Conservation (phyloP, 2,113 vertebrate species). For the Pachyramphus minor region DNA sequence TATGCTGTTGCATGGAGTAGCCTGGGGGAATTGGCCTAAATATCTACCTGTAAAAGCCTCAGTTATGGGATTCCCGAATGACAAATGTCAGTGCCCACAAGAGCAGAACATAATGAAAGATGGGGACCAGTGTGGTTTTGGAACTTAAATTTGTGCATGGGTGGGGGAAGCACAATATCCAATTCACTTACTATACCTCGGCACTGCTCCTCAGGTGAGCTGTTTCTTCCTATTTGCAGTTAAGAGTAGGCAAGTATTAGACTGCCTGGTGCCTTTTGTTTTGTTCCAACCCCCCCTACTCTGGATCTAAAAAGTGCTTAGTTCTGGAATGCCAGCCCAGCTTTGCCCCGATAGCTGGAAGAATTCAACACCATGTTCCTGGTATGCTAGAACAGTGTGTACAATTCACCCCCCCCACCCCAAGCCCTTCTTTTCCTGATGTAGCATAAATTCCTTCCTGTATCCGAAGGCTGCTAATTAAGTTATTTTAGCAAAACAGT, state of each 20-base stretch:
- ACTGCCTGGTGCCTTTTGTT: background rate
- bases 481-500: constrained; percentile 67
- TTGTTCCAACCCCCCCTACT: background rate
- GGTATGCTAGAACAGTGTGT: constrained; percentile 64
- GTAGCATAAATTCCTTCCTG: constrained; percentile 69
- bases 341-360: constrained; percentile 16
- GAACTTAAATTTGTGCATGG: background rate
- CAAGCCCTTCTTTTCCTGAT: constrained; percentile 39
- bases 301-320: background rate
- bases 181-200: background rate
- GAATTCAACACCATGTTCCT: constrained; percentile 24
- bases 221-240: background rate
- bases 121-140: background rate
- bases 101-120: background rate
- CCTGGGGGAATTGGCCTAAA: background rate
- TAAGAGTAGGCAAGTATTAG: background rate
- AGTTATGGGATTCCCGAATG: background rate
- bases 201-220: background rate
- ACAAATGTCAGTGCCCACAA: background rate
- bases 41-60: background rate
- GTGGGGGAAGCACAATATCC: background rate
- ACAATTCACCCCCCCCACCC: background rate
- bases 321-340: constrained; percentile 24
- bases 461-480: constrained; percentile 69
- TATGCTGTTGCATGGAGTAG: rapidly evolving